Base-by-base conservation (phyloP, 2,888 invertebrate species). In the Ophion ellenae region DNA sequence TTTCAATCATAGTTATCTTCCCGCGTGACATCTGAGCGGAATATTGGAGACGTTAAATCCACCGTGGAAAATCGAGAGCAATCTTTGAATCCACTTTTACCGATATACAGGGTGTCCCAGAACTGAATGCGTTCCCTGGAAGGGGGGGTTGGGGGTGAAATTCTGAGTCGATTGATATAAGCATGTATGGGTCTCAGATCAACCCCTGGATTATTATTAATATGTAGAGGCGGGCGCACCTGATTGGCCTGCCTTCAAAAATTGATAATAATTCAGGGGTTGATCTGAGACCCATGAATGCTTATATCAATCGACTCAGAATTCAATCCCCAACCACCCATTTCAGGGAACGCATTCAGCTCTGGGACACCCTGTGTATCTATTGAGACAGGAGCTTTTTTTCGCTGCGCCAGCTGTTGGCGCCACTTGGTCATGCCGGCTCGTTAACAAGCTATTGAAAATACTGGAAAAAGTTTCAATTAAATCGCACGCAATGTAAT, bases 401-500 rank as follows among this genome's bases (percentile, higher is more conserved):
- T 36, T 24, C 24, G 3, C 73, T 24, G 57, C 61, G 24, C 61
- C 61, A 40, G 73, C 73, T 74, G 59, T 20, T 59, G 20, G 61
- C 40, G 20, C 59, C 32, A 70, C n/a, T 70, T 59, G 32, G 53
- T 59, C 57, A 59, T 6, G 20, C 7, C 61, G 40, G 73, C 20
- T 40, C 53, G 24, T 61, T 74, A 61, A 61, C 40, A 40, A 36
- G 61, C 36, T 61, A 7, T 61, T 40, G 73, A 40, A 61, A 36
- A 61, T 11, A 11, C 73, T 40, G 14, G 59, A 10, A 61, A 40
- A 74, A 74, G n/a, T 14, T 40, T 20, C 61, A 61, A 61, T 74
- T 74, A 61, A 73, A 73, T 59, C 20, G 32, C 47, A 53, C 17
- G 24, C 45, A 20, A 32, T 64, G 17, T 24, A 75, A 75, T 47